Conservation (phyloP, 2,113 vertebrate genomes). For the Cavia porcellus region DNA sequence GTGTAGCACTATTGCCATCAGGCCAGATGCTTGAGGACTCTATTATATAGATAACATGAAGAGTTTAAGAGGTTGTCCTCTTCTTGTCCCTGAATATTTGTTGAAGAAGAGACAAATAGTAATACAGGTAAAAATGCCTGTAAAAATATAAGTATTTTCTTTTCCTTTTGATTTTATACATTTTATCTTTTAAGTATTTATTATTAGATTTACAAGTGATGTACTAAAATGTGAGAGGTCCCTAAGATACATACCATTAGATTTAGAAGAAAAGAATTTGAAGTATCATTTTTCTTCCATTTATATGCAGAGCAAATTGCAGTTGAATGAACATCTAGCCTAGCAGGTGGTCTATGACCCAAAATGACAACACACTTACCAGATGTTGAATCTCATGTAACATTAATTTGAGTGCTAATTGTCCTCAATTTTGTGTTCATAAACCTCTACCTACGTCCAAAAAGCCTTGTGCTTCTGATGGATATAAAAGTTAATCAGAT, state of each 20-base stretch:
- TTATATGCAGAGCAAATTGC: slow-evolving; percentile 70
- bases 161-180: neutral
- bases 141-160: neutral
- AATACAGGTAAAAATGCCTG: neutral
- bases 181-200: neutral
- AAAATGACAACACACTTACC: slow-evolving; percentile 69
- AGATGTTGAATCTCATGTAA: slow-evolving; percentile 74
- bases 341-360: slow-evolving; percentile 71
- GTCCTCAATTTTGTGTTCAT: slow-evolving; percentile 71
- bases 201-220: slow-evolving; percentile 41
- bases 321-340: slow-evolving; percentile 62
- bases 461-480: slow-evolving; percentile 78
- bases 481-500: slow-evolving; percentile 79
- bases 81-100: slow-evolving; percentile 40
- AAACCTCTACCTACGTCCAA: slow-evolving; percentile 42
- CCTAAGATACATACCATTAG: neutral
- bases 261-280: neutral
- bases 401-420: slow-evolving; percentile 76
- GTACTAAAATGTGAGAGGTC: slow-evolving; percentile 26
- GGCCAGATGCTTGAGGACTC: neutral
- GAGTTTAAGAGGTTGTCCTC: neutral
- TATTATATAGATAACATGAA: neutral
- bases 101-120: neutral
- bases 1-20: neutral
- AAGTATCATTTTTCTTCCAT: slow-evolving; percentile 52